Evolutionary conservation across 2,113 vertebrate species (phyloP).

Genomic region (Herpetotheres cachinnans): DNA sequence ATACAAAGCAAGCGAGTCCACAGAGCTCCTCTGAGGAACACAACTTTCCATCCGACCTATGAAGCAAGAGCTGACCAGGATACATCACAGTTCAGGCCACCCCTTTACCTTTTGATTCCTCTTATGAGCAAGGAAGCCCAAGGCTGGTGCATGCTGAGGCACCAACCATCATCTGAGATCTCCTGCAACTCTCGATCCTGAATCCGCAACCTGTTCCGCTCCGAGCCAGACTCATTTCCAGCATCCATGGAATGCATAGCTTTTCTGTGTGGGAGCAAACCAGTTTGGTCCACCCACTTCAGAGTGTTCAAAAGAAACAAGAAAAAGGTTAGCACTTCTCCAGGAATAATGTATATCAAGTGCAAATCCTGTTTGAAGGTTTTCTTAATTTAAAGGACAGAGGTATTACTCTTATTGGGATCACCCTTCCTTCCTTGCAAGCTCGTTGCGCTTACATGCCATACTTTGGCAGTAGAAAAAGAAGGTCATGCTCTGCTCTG

Average conservation of each 20-base stretch:
- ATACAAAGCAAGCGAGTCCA: not conserved
- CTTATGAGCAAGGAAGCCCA: constrained; percentile 92
- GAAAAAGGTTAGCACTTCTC: not conserved
- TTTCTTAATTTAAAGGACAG: not conserved
- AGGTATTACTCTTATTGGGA: too few species aligned
- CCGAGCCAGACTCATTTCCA: not conserved
- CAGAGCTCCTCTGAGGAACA: not conserved
- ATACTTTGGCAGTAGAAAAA: not conserved
- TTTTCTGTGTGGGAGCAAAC: constrained; percentile 56
- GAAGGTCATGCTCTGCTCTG: not conserved
- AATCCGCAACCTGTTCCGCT: constrained; percentile 80
- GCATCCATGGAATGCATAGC: not conserved
- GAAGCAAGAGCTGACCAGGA: not conserved
- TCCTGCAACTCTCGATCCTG: constrained; percentile 95
- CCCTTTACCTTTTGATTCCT: constrained; percentile 89
- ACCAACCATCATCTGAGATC: constrained; percentile 92
- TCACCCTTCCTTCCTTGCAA: not conserved
- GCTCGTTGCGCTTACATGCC: rapidly evolving
- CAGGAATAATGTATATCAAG: not conserved
- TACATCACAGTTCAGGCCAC: too few species aligned
- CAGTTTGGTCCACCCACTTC: constrained; percentile 88
- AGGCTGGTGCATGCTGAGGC: constrained; percentile 97
- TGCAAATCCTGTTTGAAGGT: not conserved
- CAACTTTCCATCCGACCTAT: not conserved
- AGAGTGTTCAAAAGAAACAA: not conserved